Conservation (phyloP, 2,888 invertebrate species). For the Sthenelais limicola region DNA sequence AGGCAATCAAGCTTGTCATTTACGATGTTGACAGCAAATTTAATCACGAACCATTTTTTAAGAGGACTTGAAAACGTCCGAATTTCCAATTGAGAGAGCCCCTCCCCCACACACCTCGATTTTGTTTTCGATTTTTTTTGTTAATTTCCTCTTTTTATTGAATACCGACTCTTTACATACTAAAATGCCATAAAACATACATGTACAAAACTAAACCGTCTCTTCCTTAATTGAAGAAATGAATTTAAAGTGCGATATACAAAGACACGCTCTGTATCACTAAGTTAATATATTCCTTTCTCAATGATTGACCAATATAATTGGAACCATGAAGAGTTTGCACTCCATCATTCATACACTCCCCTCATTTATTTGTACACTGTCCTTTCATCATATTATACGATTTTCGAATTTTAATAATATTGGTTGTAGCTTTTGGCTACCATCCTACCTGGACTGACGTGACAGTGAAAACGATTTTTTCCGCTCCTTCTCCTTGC, state of each 20-base stretch:
- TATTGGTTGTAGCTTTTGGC: no score
- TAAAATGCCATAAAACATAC: constrained; percentile 36
- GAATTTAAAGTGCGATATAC: constrained; percentile 2
- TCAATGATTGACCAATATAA: neutral
- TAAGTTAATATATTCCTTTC: neutral
- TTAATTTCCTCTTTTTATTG: no score
- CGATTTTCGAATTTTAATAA: no score
- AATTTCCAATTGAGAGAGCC: no score
- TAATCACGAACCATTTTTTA: no score
- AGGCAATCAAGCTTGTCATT: no score
- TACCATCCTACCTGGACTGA: neutral
- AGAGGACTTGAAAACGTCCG: no score
- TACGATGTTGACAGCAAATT: no score
- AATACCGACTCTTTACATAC: no score
- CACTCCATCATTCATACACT: constrained; percentile 3
- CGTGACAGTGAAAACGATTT: neutral
- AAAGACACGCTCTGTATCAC: neutral
- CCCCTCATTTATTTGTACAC: constrained; percentile 7
- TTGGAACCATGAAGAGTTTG: constrained; percentile 2
- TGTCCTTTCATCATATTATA: constrained; percentile 16
- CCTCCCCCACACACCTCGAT: no score
- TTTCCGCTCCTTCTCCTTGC: neutral
- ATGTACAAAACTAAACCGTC: constrained; percentile 37
- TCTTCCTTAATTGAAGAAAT: constrained; percentile 18
- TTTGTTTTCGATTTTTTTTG: no score